Evolutionary conservation across 2,797 vertebrate genomes (phyloP).

Genomic region (Scolopax bukidnonensis): DNA sequence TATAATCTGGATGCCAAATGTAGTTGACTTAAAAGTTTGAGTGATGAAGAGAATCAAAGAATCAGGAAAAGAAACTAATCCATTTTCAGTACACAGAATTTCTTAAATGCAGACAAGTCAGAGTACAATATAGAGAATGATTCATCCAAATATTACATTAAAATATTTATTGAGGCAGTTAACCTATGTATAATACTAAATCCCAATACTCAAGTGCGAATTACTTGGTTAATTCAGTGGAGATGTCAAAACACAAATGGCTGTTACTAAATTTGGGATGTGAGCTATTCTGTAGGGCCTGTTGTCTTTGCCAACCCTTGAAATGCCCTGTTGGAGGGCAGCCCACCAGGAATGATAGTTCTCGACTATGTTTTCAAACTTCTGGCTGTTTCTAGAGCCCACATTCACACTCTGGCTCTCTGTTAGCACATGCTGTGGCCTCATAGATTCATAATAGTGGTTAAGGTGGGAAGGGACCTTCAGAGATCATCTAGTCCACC

Average conservation of each 20-base stretch:
- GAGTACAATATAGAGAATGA: background rate
- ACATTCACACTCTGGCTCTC: fast-evolving
- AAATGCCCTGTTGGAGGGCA: background rate
- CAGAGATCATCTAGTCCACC: background rate
- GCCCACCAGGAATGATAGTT: background rate
- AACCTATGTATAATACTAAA: background rate
- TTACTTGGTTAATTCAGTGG: background rate
- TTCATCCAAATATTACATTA: background rate
- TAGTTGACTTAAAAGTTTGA: background rate
- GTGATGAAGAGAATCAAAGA: background rate
- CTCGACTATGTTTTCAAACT: background rate
- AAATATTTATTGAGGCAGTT: background rate
- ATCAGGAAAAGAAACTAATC: background rate
- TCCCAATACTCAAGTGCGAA: background rate
- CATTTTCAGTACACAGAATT: background rate
- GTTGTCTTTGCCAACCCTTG: background rate
- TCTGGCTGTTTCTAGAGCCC: background rate
- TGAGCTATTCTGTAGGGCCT: background rate
- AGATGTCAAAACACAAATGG: background rate
- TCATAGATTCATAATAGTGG: background rate
- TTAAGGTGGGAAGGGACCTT: background rate
- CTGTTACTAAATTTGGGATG: background rate
- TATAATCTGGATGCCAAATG: background rate
- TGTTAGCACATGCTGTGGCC: fast-evolving
- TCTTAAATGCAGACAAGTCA: background rate